phyloP scores from a whole-genome alignment of 1,140 invertebrate genomes.

The Lamellibrachia luymesi region DNA sequence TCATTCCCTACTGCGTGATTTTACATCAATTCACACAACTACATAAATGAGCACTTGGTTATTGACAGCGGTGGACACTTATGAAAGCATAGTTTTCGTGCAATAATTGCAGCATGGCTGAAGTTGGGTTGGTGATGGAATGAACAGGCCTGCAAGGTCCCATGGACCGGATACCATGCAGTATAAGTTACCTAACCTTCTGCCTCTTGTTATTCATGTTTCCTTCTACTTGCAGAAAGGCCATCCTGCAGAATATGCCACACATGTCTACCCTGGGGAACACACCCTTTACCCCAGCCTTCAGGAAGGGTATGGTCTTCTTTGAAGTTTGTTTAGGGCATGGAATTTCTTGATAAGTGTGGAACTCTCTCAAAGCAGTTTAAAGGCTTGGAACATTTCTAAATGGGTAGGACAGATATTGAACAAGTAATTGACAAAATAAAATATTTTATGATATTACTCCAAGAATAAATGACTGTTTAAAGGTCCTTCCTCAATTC shows the following conservation, averaged over 20 bases:
- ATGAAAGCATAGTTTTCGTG: too few relatives aligned
- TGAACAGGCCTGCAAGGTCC: too few relatives aligned
- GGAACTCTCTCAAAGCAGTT: too few relatives aligned
- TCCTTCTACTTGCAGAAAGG: conserved; percentile 40
- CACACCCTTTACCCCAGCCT: conserved; percentile 47
- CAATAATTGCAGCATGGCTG: too few relatives aligned
- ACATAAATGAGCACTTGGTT: too few relatives aligned
- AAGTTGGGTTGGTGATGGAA: too few relatives aligned
- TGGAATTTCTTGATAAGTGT: neutral
- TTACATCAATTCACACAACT: too few relatives aligned
- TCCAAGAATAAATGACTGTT: neutral
- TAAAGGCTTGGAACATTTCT: neutral
- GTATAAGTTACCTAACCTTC: too few relatives aligned
- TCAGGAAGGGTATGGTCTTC: neutral
- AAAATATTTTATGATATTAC: neutral
- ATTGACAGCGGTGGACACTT: too few relatives aligned
- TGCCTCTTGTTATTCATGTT: neutral
- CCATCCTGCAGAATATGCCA: conserved; percentile 47
- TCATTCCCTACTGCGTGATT: too few relatives aligned
- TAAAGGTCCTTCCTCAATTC: neutral
- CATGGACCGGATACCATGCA: too few relatives aligned
- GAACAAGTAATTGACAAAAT: neutral
- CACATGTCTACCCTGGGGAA: conserved; percentile 40
- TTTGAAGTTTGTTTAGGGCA: neutral
- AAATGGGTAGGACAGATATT: neutral